Evolutionary conservation across 2,797 vertebrate species (phyloP).

Genomic region (Glyptemys insculpta): DNA sequence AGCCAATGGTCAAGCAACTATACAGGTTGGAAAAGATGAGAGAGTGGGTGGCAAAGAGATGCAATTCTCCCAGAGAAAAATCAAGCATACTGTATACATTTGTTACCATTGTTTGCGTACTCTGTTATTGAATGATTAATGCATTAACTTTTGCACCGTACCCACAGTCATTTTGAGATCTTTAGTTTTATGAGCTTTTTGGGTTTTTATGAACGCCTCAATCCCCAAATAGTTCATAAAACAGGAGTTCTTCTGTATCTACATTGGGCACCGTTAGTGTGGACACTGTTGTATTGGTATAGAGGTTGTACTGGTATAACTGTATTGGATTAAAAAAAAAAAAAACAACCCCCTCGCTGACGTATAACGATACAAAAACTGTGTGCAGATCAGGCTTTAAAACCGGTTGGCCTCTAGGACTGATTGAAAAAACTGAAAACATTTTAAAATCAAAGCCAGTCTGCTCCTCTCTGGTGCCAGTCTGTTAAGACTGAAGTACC

Average conservation of each 20-base stretch:
- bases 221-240: background rate
- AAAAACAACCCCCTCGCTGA: background rate
- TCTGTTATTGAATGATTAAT: background rate
- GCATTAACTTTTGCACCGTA: background rate
- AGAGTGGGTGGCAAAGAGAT: background rate
- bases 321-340: background rate
- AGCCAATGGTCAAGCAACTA: background rate
- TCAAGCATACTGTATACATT: background rate
- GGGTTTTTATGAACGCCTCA: background rate
- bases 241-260: background rate
- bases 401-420: accelerated
- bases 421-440: background rate
- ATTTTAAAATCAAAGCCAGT: background rate
- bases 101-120: background rate
- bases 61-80: background rate
- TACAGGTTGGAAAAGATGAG: background rate
- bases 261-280: background rate
- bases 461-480: background rate
- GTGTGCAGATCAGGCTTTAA: background rate
- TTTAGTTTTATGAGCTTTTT: background rate
- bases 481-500: background rate
- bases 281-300: background rate
- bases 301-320: background rate
- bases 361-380: background rate
- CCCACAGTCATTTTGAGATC: background rate